Evolutionary conservation across 2,888 invertebrate species (phyloP), one percentile per base, ranked within the genome.

Genomic region (Apocheima hispidaria): DNA sequence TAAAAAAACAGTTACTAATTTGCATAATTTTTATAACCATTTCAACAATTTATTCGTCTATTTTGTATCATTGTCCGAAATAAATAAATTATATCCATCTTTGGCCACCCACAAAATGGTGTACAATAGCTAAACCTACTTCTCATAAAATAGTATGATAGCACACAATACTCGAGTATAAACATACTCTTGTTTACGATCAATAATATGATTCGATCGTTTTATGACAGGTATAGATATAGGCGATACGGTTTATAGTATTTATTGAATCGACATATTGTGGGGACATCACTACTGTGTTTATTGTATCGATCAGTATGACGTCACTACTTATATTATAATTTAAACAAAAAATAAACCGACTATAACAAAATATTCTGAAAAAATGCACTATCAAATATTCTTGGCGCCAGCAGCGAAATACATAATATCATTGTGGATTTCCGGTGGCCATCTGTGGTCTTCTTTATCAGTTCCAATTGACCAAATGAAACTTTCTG

Each of bases 61-160:
- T 46, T 58, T 33, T 26, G 26, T 49, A 36, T 36, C 43, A 56
- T 33, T 35, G 51, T 41, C 10, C 12, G 23, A 16, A 36, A 33
- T 16, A 41, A 44, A 54, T 58, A 54, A 44, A 36, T 49, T 38
- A 38, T 50, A 41, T 16, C 16, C 2, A 38, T 46, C 10, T 57
- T 46, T 48, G 63, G 23, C 63, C 63, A 63, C 63, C 63, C 63
- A 63, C 63, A 49, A 52, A 56, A 62, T 41, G 48, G 9, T 38
- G n/a, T 14, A 63, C 63, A 63, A 60, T 56, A 41, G 55, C 18
- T 44, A 49, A 14, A 54, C 46, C 18, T 30, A 46, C 46, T 30
- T 46, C 46, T 51, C 50, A 56, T 63, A 63, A 60, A 63, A 60
- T 60, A 44, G 41, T 56, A 9, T 16, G 18, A 16, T 30, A 35